Evolutionary conservation across 2,113 vertebrate genomes (phyloP).

Genomic region (Siphamia tubifer): DNA sequence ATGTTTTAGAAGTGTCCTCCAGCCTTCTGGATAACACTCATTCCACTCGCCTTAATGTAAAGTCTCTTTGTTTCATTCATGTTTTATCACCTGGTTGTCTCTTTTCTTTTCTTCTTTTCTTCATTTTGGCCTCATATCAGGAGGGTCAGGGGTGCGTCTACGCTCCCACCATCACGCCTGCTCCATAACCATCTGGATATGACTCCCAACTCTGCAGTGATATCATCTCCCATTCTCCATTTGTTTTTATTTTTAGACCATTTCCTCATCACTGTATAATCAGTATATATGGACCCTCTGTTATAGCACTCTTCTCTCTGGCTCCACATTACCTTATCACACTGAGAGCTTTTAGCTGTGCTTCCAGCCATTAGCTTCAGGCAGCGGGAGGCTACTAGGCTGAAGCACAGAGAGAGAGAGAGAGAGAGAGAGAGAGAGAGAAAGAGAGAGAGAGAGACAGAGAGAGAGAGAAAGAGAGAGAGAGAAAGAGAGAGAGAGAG

Average conservation of each 20-base stretch:
- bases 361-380: conserved; percentile 71
- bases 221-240: conserved; percentile 68
- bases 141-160: conserved; percentile 51
- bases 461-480: conserved; percentile 1
- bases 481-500: conserved; percentile 4
- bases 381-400: conserved; percentile 45
- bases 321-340: conserved; percentile 72
- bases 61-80: no score
- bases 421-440: no score
- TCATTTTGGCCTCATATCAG: conserved; percentile 23
- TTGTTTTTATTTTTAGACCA: conserved; percentile 78
- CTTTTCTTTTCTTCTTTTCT: no score
- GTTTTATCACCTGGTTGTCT: no score
- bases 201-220: conserved; percentile 53
- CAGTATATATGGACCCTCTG: conserved; percentile 63
- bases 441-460: conserved; percentile 4
- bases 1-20: no score
- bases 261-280: conserved; percentile 74
- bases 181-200: conserved; percentile 57
- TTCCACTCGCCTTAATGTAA: no score
- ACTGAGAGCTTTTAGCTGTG: conserved; percentile 72
- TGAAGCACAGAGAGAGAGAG: conserved; percentile 25
- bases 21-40: no score
- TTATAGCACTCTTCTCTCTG: conserved; percentile 28
- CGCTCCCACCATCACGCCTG: conserved; percentile 30